Evolutionary conservation across 2,888 invertebrate species (phyloP).

Genomic region (Apotomis turbidana): DNA sequence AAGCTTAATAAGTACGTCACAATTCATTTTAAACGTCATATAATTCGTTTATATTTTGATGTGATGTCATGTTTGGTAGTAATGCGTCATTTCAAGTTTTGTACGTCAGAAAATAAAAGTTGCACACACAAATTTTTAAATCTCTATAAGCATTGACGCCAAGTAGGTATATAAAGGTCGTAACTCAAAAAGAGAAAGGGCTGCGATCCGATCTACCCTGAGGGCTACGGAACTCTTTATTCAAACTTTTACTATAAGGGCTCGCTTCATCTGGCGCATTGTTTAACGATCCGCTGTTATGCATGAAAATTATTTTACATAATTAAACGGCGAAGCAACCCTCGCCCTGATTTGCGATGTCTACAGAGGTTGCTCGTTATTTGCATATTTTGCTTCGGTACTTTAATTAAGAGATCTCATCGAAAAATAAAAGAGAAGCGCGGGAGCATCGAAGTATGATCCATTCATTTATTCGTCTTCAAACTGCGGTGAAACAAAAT

Average conservation of each 20-base stretch:
- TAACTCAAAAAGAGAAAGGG: constrained; percentile 59
- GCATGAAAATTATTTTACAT: constrained; percentile 82
- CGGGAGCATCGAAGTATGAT: neutral
- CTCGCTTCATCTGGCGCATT: constrained; percentile 74
- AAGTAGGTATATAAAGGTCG: constrained; percentile 44
- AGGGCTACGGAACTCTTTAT: constrained; percentile 70
- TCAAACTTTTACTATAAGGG: constrained; percentile 72
- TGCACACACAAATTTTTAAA: neutral
- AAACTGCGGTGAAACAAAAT: constrained; percentile 7
- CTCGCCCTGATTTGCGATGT: constrained; percentile 77
- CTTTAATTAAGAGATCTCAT: constrained; percentile 63
- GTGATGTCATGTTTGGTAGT: neutral
- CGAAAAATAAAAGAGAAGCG: constrained; percentile 39
- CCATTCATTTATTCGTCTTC: constrained; percentile 6
- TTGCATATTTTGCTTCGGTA: constrained; percentile 70
- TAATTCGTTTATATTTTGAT: neutral
- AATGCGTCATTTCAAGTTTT: neutral
- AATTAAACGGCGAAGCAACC: constrained; percentile 74
- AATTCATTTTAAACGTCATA: neutral
- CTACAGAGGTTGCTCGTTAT: constrained; percentile 71
- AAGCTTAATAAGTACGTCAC: neutral
- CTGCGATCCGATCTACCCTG: constrained; percentile 59
- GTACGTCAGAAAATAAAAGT: constrained; percentile 3
- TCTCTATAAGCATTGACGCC: neutral
- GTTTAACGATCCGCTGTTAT: constrained; percentile 76